phyloP scores from a whole-genome alignment of 2,888 invertebrate species.

The Alviniconcha strummeri region DNA sequence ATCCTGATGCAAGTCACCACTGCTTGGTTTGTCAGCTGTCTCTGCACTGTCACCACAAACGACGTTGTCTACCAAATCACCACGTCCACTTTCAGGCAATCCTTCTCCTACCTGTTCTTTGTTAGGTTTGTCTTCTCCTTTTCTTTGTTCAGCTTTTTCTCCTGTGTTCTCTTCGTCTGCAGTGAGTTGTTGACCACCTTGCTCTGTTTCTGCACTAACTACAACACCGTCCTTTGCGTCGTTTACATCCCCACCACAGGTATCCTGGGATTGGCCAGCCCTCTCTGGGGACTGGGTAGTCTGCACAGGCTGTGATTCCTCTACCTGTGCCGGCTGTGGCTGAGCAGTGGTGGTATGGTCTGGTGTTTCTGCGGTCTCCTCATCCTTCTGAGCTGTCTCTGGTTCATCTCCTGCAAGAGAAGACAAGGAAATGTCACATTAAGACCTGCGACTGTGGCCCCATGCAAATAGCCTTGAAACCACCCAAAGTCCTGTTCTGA shows the following conservation, averaged over 20 bases:
- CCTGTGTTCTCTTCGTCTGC: not conserved
- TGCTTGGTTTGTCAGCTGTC: no score
- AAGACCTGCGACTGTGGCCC: not conserved
- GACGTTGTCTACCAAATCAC: no score
- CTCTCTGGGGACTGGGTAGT: not conserved
- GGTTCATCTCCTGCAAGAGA: conserved; percentile 4
- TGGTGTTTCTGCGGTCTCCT: not conserved
- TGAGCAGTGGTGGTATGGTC: conserved; percentile 1
- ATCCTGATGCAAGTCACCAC: not conserved
- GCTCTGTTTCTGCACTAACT: not conserved
- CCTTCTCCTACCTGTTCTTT: no score
- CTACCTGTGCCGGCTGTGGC: conserved; percentile 20
- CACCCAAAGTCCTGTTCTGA: no score
- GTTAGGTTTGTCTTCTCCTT: no score
- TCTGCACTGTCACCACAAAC: no score
- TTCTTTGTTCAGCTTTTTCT: not conserved
- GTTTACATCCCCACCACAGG: not conserved
- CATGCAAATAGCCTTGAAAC: no score
- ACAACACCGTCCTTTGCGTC: not conserved
- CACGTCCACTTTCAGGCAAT: no score
- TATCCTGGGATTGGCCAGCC: not conserved
- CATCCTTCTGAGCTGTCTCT: conserved; percentile 10
- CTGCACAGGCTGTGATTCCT: not conserved
- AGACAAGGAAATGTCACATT: not conserved
- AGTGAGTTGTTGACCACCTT: not conserved